These are phyloP conservation scores for Timema podura DNA, from an alignment of 2,888 invertebrate species.

Conservation along the genomic window DNA sequence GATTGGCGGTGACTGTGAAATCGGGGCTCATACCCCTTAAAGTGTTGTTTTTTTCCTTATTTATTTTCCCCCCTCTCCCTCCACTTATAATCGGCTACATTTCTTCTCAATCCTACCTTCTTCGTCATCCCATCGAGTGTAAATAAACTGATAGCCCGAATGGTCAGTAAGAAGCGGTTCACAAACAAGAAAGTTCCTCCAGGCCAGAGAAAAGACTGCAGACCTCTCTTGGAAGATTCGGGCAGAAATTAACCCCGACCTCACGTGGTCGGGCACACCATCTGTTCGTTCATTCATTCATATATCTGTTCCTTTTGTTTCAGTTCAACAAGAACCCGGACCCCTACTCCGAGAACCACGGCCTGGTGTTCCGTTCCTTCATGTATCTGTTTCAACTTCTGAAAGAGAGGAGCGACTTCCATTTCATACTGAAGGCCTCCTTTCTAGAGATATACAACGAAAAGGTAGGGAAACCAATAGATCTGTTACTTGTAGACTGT, in stretches of 20 bases:
- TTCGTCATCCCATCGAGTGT: too few species aligned
- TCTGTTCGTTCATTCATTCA: too few species aligned
- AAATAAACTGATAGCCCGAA: too few species aligned
- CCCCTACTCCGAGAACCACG: constrained; percentile 70
- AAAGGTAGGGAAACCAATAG: constrained; percentile 60
- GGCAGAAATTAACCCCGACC: constrained; percentile 3
- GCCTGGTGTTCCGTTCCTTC: constrained; percentile 86
- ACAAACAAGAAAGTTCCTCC: too few species aligned
- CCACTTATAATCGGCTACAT: too few species aligned
- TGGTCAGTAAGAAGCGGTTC: too few species aligned
- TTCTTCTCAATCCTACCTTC: too few species aligned
- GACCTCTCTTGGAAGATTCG: neutral
- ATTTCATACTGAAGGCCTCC: constrained; percentile 85
- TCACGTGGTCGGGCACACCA: neutral
- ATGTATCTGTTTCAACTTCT: constrained; percentile 82
- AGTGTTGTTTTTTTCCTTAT: too few species aligned
- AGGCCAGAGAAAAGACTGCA: neutral
- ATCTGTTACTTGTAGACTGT: too few species aligned
- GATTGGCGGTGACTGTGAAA: too few species aligned
- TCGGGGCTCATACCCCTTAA: too few species aligned
- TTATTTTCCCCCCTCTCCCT: too few species aligned
- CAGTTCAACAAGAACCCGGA: constrained; percentile 64
- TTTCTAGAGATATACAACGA: constrained; percentile 96
- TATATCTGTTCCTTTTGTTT: constrained; percentile 23
- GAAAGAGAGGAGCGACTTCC: constrained; percentile 67